Evolutionary conservation across 2,797 vertebrate genomes (phyloP).

Genomic region (Vultur gryphus): DNA sequence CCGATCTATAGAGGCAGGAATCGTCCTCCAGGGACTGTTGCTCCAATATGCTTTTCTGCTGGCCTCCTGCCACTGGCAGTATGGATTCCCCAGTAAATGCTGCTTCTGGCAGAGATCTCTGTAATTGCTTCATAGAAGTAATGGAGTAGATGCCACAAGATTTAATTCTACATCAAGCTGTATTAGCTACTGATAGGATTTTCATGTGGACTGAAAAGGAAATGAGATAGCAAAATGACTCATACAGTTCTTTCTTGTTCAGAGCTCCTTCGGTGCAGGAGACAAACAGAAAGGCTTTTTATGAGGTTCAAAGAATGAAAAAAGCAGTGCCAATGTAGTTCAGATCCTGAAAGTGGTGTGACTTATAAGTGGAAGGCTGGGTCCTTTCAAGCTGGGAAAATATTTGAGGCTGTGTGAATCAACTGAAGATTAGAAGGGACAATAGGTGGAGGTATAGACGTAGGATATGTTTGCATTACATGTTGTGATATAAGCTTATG

Average conservation of each 20-base stretch:
- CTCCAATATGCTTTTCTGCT: constrained; percentile 9
- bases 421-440: background rate
- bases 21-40: background rate
- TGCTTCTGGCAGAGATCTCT: constrained; percentile 36
- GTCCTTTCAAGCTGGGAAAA: background rate
- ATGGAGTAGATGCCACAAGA: constrained; percentile 42
- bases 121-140: constrained; percentile 10
- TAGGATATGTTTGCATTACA: background rate
- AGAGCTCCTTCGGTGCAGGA: background rate
- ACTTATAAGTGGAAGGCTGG: background rate
- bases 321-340: background rate
- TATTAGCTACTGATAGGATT: constrained; percentile 56
- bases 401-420: constrained; percentile 4
- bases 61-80: constrained; percentile 41
- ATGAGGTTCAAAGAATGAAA: constrained; percentile 4
- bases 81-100: constrained; percentile 46
- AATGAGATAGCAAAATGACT: constrained; percentile 49
- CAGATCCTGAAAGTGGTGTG: background rate
- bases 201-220: constrained; percentile 27
- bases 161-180: constrained; percentile 51
- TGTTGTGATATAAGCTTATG: background rate
- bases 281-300: constrained; percentile 23
- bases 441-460: background rate
- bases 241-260: background rate
- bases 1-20: constrained; percentile 26